These are phyloP conservation scores for Rhadinocentrus ornatus DNA, from an alignment of 2,797 vertebrate species.

Conservation along the genomic window DNA sequence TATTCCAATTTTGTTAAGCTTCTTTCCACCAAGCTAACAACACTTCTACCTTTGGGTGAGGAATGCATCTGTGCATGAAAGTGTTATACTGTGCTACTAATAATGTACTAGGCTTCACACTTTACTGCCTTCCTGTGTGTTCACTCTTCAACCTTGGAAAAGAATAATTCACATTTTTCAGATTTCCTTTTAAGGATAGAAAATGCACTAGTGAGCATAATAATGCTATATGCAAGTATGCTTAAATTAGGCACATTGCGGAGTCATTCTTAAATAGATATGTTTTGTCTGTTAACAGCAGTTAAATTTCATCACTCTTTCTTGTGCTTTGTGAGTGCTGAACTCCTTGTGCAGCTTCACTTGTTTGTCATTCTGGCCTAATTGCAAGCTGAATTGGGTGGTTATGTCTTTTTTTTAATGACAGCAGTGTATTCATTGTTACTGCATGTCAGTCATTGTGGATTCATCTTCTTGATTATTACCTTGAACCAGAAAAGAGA, in stretches of 20 bases:
- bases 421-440: not conserved
- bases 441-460: not conserved
- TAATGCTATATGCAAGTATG: constrained; percentile 11
- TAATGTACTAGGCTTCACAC: not conserved
- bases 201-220: not conserved
- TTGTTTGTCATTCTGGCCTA: not conserved
- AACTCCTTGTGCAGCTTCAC: not conserved
- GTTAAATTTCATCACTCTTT: constrained; percentile 2
- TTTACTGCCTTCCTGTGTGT: not conserved
- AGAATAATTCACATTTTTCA: not conserved
- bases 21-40: not conserved
- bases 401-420: not conserved
- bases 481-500: not conserved
- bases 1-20: not conserved
- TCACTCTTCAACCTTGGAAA: constrained; percentile 3
- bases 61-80: not conserved
- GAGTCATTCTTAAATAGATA: not conserved
- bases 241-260: not conserved
- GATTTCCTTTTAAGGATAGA: not conserved
- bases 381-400: not conserved
- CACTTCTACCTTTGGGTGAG: not conserved
- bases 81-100: not conserved
- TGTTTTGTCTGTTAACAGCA: constrained; percentile 1
- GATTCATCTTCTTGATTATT: not conserved
- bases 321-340: constrained; percentile 14